Percentiles rank a stretch among this genome's conserved stretches.
phyloP scores from a whole-genome alignment of 2,888 invertebrate genomes.

The Azorinus chamasolen region DNA sequence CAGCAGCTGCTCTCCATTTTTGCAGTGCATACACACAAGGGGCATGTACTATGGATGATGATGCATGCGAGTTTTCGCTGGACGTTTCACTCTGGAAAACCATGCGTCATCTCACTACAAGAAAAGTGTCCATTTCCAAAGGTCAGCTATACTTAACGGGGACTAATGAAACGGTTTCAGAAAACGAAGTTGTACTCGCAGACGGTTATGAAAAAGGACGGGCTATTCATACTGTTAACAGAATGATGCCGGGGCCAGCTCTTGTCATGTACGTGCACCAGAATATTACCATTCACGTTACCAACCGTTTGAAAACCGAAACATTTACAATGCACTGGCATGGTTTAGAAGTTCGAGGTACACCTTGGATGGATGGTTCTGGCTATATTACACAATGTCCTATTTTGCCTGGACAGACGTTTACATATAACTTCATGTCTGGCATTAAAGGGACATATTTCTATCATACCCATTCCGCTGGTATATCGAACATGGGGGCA shows the following conservation, averaged over 20 bases:
- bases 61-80: constrained; percentile 34
- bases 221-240: constrained; percentile 66
- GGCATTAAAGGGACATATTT: constrained; percentile 65
- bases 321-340: constrained; percentile 76
- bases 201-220: constrained; percentile 60
- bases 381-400: constrained; percentile 76
- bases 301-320: constrained; percentile 64
- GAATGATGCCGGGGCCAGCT: constrained; percentile 70
- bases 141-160: constrained; percentile 33
- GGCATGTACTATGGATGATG: constrained; percentile 17
- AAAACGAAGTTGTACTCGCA: constrained; percentile 63
- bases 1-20: no score
- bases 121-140: constrained; percentile 29
- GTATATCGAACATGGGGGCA: constrained; percentile 63
- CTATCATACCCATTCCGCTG: constrained; percentile 69
- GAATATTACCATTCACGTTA: constrained; percentile 64
- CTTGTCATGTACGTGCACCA: constrained; percentile 72
- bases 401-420: constrained; percentile 68
- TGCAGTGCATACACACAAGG: no score
- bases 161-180: constrained; percentile 11
- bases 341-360: constrained; percentile 70
- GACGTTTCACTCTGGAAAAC: constrained; percentile 30
- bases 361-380: constrained; percentile 80
- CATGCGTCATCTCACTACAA: constrained; percentile 33
- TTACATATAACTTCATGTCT: constrained; percentile 67